Evolutionary conservation across 2,888 invertebrate genomes (phyloP).

Genomic region (Bimastos eiseni): DNA sequence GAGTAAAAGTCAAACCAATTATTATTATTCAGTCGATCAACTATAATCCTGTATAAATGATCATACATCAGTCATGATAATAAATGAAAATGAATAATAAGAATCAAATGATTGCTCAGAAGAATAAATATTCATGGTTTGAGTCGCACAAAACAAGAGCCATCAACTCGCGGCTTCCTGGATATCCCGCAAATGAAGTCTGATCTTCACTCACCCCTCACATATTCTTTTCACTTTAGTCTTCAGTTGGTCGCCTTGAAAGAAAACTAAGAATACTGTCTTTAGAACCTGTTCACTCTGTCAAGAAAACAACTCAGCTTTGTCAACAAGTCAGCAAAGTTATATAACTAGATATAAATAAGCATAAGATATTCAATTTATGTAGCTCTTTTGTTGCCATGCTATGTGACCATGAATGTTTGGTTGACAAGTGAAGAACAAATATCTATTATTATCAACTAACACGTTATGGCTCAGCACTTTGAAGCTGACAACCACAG

Average conservation of each 20-base stretch:
- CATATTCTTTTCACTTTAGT: conserved; percentile 97
- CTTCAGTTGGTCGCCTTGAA: conserved; percentile 94
- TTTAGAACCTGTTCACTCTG: conserved; percentile 94
- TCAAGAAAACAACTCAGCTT: background rate
- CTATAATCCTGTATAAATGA: too few species aligned
- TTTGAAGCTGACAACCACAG: too few species aligned
- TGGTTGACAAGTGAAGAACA: background rate
- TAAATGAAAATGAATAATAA: conserved; percentile 61
- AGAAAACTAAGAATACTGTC: conserved; percentile 80
- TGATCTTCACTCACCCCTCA: conserved; percentile 72
- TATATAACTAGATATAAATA: background rate
- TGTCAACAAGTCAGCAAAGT: background rate
- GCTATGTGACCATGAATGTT: background rate
- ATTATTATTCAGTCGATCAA: too few species aligned
- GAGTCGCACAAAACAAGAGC: background rate
- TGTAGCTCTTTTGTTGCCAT: background rate
- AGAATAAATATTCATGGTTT: too few species aligned
- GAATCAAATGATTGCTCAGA: background rate
- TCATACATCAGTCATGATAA: conserved; percentile 83
- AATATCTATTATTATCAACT: too few species aligned
- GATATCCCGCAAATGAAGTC: background rate
- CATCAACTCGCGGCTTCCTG: background rate
- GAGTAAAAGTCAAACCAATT: too few species aligned
- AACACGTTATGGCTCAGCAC: too few species aligned
- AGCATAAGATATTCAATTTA: background rate